These are phyloP conservation scores for Habropoda laboriosa DNA, from an alignment of 1,140 invertebrate genomes.

Conservation along the genomic window DNA sequence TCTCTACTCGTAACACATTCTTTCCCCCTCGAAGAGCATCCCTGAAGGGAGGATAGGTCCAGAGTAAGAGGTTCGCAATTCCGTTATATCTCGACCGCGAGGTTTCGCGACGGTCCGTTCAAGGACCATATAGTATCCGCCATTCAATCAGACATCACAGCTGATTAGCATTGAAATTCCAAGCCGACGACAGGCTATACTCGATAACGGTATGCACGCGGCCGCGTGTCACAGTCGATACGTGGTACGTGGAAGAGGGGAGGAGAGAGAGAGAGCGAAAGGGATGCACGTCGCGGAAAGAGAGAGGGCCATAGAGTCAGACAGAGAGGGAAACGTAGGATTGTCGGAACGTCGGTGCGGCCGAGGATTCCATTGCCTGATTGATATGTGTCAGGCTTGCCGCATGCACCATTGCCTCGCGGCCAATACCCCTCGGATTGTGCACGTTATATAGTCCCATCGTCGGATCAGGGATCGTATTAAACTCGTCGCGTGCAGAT, in stretches of 20 bases:
- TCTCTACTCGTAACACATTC: too few relatives aligned
- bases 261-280: neutral
- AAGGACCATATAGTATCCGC: conserved; percentile 39
- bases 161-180: conserved; percentile 54
- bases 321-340: neutral
- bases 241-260: neutral
- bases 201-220: conserved; percentile 44
- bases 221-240: conserved; percentile 32
- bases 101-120: neutral
- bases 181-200: conserved; percentile 40
- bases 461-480: conserved; percentile 59
- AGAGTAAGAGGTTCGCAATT: too few relatives aligned
- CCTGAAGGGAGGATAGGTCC: too few relatives aligned
- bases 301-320: neutral
- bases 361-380: conserved; percentile 67
- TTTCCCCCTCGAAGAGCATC: too few relatives aligned
- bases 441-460: conserved; percentile 59
- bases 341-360: conserved; percentile 50
- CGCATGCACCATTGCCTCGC: conserved; percentile 69
- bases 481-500: conserved; percentile 55
- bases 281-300: neutral
- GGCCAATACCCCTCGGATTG: conserved; percentile 63
- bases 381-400: conserved; percentile 70
- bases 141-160: conserved; percentile 46
- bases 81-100: too few relatives aligned